Percentiles rank a stretch among this genome's conserved stretches.
Conservation (phyloP, 1,140 invertebrate species). For the Mylabris phalerata region DNA sequence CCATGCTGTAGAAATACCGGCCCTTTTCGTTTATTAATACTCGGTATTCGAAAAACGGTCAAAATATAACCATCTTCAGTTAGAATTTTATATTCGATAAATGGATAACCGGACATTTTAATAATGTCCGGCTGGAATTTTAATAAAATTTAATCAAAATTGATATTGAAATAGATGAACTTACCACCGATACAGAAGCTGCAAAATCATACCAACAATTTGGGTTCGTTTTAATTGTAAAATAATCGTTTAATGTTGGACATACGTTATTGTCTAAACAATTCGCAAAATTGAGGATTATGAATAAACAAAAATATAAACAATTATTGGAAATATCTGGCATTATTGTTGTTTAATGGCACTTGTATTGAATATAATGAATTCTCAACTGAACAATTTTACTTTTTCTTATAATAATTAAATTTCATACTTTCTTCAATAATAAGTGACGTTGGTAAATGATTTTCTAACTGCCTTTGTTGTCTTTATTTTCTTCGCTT, state of each 20-base stretch:
- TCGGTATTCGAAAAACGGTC: slow-evolving; percentile 48
- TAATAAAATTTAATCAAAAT: background rate
- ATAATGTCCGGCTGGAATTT: slow-evolving; percentile 44
- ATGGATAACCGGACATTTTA: slow-evolving; percentile 47
- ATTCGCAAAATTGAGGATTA: background rate
- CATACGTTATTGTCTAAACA: slow-evolving; percentile 36
- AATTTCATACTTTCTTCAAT: too few species aligned
- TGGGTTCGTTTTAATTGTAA: slow-evolving; percentile 32
- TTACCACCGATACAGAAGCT: slow-evolving; percentile 35
- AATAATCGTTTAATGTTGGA: slow-evolving; percentile 36
- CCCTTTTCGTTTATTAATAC: slow-evolving; percentile 21
- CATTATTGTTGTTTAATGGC: background rate
- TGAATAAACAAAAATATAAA: background rate
- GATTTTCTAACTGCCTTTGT: too few species aligned
- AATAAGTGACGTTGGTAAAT: too few species aligned
- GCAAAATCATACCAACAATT: slow-evolving; percentile 39
- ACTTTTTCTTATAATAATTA: background rate
- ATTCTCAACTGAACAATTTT: background rate
- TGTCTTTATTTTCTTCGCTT: too few species aligned
- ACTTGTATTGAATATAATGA: background rate
- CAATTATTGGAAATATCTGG: background rate
- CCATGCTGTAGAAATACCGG: slow-evolving; percentile 61
- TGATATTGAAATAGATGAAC: slow-evolving; percentile 14
- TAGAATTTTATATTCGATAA: slow-evolving; percentile 46
- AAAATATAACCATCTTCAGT: slow-evolving; percentile 52